Evolutionary conservation across 2,113 vertebrate species (phyloP).

Genomic region (Macheiramphus alcinus): DNA sequence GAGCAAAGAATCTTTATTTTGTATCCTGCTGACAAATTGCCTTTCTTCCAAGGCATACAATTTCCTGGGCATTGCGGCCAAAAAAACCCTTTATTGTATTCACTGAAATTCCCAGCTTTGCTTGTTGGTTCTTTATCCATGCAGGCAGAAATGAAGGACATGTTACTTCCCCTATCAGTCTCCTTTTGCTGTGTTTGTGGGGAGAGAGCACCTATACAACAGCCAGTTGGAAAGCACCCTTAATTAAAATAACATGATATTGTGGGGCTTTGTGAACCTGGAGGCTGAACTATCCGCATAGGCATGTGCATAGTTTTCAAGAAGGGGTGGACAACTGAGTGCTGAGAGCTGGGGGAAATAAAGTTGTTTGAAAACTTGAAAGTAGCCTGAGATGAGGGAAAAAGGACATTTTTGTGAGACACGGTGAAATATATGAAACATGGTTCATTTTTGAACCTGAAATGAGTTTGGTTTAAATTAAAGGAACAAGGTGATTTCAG

Average conservation of each 20-base stretch:
- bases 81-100: neutral
- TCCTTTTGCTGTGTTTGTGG: neutral
- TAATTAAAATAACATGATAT: neutral
- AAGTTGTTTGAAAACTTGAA: neutral
- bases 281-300: neutral
- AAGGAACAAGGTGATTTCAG: neutral
- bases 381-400: neutral
- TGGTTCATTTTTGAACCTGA: neutral
- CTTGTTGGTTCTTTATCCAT: neutral
- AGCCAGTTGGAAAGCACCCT: neutral
- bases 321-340: neutral
- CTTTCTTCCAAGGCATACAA: conserved; percentile 28
- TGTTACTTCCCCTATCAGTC: neutral
- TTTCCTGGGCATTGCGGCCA: conserved; percentile 22
- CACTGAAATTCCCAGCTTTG: neutral
- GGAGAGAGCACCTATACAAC: neutral
- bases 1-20: conserved; percentile 38
- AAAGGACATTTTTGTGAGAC: neutral
- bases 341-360: neutral
- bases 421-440: accelerated
- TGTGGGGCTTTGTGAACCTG: neutral
- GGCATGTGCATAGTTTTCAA: neutral
- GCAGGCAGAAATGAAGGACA: neutral
- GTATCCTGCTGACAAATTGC: conserved; percentile 44
- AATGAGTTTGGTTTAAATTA: neutral